Conservation (phyloP, 2,888 invertebrate species). For the Poecilus cupreus region DNA sequence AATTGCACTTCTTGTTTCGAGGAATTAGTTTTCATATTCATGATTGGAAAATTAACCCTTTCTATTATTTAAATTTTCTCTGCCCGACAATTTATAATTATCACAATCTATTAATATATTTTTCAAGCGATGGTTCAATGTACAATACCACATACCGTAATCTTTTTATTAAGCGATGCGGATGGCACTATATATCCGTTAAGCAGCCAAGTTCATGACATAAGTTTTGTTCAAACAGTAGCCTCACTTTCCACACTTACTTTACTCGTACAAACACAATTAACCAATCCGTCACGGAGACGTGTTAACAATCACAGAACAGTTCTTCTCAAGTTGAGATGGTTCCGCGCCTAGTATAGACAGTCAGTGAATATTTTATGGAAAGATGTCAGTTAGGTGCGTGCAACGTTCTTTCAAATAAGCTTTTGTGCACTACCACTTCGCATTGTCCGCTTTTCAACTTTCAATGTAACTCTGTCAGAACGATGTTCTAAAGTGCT, state of each 20-base stretch:
- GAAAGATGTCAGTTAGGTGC: background rate
- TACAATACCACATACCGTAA: no score
- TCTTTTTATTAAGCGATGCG: no score
- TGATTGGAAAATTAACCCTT: background rate
- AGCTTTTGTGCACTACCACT: background rate
- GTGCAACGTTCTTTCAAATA: background rate
- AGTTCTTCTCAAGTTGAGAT: background rate
- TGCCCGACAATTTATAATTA: no score
- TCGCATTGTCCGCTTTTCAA: background rate
- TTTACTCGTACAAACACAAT: conserved; percentile 19
- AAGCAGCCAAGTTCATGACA: background rate
- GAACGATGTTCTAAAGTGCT: background rate
- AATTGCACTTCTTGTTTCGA: background rate
- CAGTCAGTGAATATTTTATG: conserved; percentile 13
- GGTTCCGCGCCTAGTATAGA: background rate
- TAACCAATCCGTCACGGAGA: conserved; percentile 19
- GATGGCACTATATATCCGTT: no score
- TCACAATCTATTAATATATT: no score
- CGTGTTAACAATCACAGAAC: conserved; percentile 8
- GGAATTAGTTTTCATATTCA: background rate
- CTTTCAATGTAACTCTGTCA: background rate
- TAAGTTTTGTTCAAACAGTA: conserved; percentile 22
- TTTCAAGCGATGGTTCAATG: no score
- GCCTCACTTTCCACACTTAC: conserved; percentile 1
- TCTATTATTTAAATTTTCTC: background rate